Evolutionary conservation across 2,113 vertebrate genomes (phyloP).

Genomic region (Thymallus thymallus): DNA sequence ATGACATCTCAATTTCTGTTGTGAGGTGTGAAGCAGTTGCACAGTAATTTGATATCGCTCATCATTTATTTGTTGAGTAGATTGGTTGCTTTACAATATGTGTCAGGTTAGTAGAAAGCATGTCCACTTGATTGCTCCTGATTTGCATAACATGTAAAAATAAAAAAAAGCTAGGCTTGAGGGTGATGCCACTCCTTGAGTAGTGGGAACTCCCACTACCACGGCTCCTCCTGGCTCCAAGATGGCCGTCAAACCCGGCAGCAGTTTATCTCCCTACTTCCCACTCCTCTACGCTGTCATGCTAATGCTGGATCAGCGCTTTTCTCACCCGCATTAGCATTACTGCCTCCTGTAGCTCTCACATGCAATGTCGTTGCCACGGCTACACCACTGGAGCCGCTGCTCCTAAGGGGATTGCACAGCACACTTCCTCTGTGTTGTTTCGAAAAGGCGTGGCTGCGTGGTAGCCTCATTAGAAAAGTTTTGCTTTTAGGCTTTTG

Average conservation of each 20-base stretch:
- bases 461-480: neutral
- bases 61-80: neutral
- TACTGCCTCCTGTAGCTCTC: conserved; percentile 16
- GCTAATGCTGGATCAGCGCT: conserved; percentile 47
- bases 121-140: neutral
- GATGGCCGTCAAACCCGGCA: conserved; percentile 15
- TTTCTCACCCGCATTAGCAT: conserved; percentile 17
- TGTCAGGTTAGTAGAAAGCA: neutral
- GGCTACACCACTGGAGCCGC: conserved; percentile 3
- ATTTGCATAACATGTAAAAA: conserved; percentile 5
- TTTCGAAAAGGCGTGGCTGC: neutral
- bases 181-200: too few species aligned
- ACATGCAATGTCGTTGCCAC: neutral
- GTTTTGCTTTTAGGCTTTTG: neutral
- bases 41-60: neutral
- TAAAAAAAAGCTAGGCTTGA: neutral
- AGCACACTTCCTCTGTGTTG: neutral
- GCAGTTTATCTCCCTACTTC: conserved; percentile 1
- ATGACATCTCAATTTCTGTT: too few species aligned
- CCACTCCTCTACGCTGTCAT: conserved; percentile 33
- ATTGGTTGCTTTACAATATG: neutral
- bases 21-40: neutral
- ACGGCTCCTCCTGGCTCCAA: too few species aligned
- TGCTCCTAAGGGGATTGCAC: conserved; percentile 5
- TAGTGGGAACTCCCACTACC: too few species aligned